Percentiles rank a stretch among this genome's conserved stretches.
Evolutionary conservation across 2,113 vertebrate species (phyloP).

Genomic region (Uria lomvia): DNA sequence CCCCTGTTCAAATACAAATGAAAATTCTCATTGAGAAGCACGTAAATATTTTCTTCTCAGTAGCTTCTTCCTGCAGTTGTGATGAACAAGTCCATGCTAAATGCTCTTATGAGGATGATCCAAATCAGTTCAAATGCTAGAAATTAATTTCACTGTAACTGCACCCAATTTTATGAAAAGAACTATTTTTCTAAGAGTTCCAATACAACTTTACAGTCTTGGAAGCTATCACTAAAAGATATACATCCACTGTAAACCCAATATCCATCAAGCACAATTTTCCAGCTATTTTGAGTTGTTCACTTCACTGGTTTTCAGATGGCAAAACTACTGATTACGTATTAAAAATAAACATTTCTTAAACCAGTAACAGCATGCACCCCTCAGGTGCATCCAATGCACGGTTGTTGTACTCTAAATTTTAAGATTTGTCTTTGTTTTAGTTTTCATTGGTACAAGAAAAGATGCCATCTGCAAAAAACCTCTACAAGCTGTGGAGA

Average conservation of each 20-base stretch:
- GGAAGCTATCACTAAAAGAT: neutral
- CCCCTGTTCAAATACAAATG: neutral
- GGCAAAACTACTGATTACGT: neutral
- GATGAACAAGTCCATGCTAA: neutral
- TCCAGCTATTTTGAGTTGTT: neutral
- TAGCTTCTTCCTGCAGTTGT: neutral
- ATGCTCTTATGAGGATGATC: neutral
- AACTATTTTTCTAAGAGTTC: neutral
- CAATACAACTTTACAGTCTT: neutral
- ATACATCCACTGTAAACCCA: neutral
- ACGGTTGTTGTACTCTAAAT: neutral
- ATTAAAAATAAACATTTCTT: neutral
- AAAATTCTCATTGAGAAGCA: neutral
- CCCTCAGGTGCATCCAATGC: neutral
- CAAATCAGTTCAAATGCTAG: neutral
- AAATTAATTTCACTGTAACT: neutral
- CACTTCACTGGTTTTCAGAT: neutral
- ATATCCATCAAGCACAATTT: neutral
- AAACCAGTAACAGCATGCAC: neutral
- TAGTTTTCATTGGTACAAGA: neutral
- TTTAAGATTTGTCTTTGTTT: neutral
- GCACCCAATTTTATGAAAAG: neutral
- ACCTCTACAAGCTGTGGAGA: neutral
- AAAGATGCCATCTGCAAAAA: neutral
- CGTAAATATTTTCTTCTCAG: neutral